phyloP scores from a whole-genome alignment of 2,113 vertebrate species.

The Mus musculus region GRCm39 chr7:36208001-36208500 shows the following conservation, averaged over 20 bases:
- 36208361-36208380: neutral
- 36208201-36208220: neutral
- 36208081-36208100: neutral
- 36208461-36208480: neutral
- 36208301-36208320: neutral
- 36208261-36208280: neutral
- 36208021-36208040: neutral
- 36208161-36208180: neutral
- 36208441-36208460: neutral
- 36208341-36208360: neutral
- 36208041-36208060: neutral
- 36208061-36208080: neutral
- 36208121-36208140: rapidly evolving
- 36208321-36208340: neutral
- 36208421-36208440: neutral
- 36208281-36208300: neutral
- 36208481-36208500: no score
- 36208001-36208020: neutral
- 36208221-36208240: neutral
- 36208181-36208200: neutral
- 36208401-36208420: neutral
- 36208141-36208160: neutral
- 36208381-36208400: neutral
- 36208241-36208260: neutral
- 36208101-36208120: neutral